These are phyloP conservation scores for Batillaria attramentaria DNA, from an alignment of 1,140 invertebrate species.

Conservation along the genomic window DNA sequence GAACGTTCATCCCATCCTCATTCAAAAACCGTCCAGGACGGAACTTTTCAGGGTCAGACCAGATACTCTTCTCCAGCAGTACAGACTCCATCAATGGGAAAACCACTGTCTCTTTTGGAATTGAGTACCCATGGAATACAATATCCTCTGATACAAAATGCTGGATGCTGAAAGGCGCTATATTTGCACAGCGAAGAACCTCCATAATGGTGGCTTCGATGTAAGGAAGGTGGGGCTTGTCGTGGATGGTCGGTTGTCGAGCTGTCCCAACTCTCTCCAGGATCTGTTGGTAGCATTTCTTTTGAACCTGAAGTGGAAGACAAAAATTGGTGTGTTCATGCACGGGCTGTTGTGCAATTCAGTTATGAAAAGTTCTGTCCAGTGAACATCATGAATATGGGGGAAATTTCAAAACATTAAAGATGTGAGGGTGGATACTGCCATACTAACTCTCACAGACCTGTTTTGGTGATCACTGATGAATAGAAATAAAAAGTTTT, in stretches of 20 bases:
- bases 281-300: slow-evolving; percentile 89
- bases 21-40: slow-evolving; percentile 77
- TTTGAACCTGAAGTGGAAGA: no score
- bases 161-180: slow-evolving; percentile 63
- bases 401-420: no score
- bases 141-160: slow-evolving; percentile 55
- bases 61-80: slow-evolving; percentile 69
- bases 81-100: slow-evolving; percentile 62
- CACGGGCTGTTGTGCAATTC: slow-evolving; percentile 26
- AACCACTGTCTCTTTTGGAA: slow-evolving; percentile 63
- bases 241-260: slow-evolving; percentile 77
- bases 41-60: slow-evolving; percentile 80
- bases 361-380: no score
- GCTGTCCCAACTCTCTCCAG: slow-evolving; percentile 84
- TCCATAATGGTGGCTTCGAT: no score
- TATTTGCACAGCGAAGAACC: slow-evolving; percentile 34
- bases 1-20: slow-evolving; percentile 24
- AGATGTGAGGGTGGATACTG: no score
- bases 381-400: no score
- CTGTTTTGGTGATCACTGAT: no score
- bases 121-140: slow-evolving; percentile 58
- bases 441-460: no score
- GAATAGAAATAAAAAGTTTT: no score
- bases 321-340: slow-evolving; percentile 82
- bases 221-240: no score